A percentile compares a stretch with the other conserved stretches of the same genome.
phyloP scores from a whole-genome alignment of 2,797 vertebrate species.

The Chlorospingus flavigularis region DNA sequence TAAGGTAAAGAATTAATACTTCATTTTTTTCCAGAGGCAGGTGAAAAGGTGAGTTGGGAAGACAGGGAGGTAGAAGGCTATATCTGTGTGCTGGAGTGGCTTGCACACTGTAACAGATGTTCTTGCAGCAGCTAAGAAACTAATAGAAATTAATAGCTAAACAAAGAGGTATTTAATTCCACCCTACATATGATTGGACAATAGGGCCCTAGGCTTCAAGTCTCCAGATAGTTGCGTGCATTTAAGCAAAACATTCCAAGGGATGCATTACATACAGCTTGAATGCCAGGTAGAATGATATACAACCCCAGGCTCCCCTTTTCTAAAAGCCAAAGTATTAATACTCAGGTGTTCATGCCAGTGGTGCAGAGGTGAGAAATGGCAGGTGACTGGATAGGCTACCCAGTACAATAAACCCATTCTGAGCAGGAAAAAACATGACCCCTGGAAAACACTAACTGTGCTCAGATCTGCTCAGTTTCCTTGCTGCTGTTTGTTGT shows the following conservation, averaged over 20 bases:
- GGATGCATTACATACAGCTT: slow-evolving; percentile 12
- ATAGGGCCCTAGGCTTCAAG: background rate
- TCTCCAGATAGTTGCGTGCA: background rate
- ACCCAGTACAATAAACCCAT: background rate
- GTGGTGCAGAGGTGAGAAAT: background rate
- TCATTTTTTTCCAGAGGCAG: background rate
- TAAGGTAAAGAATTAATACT: background rate
- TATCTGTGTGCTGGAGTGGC: background rate
- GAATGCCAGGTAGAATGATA: background rate
- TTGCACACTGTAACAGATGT: slow-evolving; percentile 33
- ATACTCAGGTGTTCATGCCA: background rate
- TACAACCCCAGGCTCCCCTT: background rate
- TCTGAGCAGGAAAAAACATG: background rate
- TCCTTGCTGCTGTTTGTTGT: background rate
- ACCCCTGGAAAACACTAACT: background rate
- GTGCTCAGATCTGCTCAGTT: background rate
- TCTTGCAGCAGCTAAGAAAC: slow-evolving; percentile 42
- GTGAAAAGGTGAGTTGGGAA: background rate
- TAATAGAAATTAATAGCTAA: slow-evolving; percentile 35
- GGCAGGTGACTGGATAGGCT: background rate
- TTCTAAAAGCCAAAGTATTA: background rate
- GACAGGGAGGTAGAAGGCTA: background rate
- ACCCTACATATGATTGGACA: background rate
- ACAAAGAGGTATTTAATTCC: slow-evolving; percentile 49
- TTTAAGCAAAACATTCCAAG: slow-evolving; percentile 41